phyloP scores from a whole-genome alignment of 2,113 vertebrate genomes.

The Marmota flaviventris region DNA sequence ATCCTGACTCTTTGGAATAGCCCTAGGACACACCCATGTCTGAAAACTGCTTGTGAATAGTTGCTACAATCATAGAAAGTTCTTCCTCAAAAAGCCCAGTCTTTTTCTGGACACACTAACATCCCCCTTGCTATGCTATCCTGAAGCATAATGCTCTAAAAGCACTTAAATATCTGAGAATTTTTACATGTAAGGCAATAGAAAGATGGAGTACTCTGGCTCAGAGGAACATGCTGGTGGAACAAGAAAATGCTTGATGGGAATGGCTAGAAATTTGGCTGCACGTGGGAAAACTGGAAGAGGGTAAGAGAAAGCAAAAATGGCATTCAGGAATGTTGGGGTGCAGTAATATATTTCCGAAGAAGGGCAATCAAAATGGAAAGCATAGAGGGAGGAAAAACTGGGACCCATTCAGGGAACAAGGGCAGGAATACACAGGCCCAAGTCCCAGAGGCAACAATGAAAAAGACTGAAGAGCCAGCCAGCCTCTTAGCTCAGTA shows the following conservation, averaged over 20 bases:
- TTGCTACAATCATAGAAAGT: conserved; percentile 38
- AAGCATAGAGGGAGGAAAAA: not conserved
- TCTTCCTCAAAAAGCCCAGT: conserved; percentile 41
- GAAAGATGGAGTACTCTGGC: not conserved
- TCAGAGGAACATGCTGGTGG: not conserved
- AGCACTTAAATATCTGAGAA: conserved; percentile 36
- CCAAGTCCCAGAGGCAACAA: not conserved
- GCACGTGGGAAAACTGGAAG: not conserved
- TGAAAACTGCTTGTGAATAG: conserved; percentile 42
- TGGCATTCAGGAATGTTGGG: not conserved
- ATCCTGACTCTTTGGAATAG: conserved; percentile 28
- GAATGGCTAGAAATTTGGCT: not conserved
- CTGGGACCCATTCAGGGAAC: not conserved
- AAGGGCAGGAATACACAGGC: not conserved
- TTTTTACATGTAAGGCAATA: not conserved
- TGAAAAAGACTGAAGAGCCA: not conserved
- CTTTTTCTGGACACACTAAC: conserved; percentile 11
- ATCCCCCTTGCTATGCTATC: not conserved
- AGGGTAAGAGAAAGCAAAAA: not conserved
- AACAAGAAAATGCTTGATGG: not conserved
- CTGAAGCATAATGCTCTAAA: not conserved
- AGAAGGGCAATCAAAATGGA: not conserved
- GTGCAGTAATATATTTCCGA: not conserved
- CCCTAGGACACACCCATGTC: not conserved
- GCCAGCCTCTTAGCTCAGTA: not conserved